Evolutionary conservation across 2,888 invertebrate species (phyloP), one percentile per base, ranked within the genome.

Genomic region (Geotrupes spiniger): DNA sequence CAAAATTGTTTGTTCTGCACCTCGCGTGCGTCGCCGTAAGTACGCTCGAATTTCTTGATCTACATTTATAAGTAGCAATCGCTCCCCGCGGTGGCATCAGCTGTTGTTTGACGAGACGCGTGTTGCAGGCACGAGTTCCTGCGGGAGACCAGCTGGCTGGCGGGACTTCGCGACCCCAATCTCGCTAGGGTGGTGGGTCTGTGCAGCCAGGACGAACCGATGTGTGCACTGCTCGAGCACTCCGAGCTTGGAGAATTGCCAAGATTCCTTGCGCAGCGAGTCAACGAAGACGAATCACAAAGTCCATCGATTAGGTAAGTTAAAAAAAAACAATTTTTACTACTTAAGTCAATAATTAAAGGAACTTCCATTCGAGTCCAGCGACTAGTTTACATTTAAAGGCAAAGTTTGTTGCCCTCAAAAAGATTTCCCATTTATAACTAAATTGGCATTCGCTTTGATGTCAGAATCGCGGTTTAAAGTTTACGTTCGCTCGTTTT

Each of bases 201-300:
- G 59, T 90, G 90, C 68, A 84, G 85, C 36, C 75, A 76, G 54
- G 87, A 89, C 59, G 91, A 92, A 65, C 92, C 92, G 4, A 84
- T 89, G 64, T 89, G 89, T 71, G 89, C 92, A 60, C 83, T 93
- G n/a, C 84, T 92, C 62, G 92, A 93, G 72, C 91, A 92, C 71
- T 88, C 91, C 67, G 88, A 90, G 68, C 84, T 87, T 55, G 91
- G 91, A 16, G 92, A 92, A 67, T 79, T 94, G 52, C 85, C 90
- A 56, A 82, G 79, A 71, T 91, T 82, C 74, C 58, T 74, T 16
- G 63, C 67, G 31, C 66, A 71, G 47, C 59, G 69, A 47, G 68
- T 66, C 40, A 62, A 63, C 45, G 74, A 72, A 31, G 73, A 77
- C 70, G 76, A 79, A 71, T 74, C 76, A 54, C 70, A 72, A 37